phyloP scores from a whole-genome alignment of 2,113 vertebrate genomes.

The Podocnemis expansa region DNA sequence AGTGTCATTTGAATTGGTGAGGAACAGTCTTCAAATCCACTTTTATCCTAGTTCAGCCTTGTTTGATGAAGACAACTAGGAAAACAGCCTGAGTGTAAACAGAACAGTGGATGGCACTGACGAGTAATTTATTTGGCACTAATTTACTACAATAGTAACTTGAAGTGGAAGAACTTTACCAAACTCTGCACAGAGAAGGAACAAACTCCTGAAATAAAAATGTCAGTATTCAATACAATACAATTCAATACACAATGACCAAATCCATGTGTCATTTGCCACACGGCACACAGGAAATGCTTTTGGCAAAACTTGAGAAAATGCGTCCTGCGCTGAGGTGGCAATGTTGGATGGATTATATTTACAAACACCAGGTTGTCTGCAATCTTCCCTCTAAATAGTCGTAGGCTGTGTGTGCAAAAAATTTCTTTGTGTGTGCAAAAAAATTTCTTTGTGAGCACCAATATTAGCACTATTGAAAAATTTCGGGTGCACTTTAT shows the following conservation, averaged over 20 bases:
- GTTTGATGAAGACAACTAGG: background rate
- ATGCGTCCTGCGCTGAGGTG: background rate
- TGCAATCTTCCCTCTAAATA: too few species aligned
- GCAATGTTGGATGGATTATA: background rate
- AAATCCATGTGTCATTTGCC: background rate
- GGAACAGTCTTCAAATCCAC: background rate
- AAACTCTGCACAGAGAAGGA: background rate
- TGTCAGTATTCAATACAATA: background rate
- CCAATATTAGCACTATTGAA: too few species aligned
- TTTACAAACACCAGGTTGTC: background rate
- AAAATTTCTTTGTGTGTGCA: too few species aligned
- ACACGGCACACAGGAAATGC: background rate
- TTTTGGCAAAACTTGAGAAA: background rate
- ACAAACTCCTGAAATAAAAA: conserved; percentile 1
- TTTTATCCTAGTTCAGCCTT: background rate
- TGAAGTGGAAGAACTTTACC: background rate
- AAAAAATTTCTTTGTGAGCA: too few species aligned
- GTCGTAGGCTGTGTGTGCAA: too few species aligned
- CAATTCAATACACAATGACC: background rate
- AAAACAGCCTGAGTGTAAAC: background rate
- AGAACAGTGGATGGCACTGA: background rate
- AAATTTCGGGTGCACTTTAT: too few species aligned
- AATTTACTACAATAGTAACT: background rate
- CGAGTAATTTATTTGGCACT: background rate
- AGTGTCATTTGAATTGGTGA: background rate